Evolutionary conservation across 2,888 invertebrate genomes (phyloP), one percentile per base, ranked within the genome.

Genomic region (Allygus modestus): DNA sequence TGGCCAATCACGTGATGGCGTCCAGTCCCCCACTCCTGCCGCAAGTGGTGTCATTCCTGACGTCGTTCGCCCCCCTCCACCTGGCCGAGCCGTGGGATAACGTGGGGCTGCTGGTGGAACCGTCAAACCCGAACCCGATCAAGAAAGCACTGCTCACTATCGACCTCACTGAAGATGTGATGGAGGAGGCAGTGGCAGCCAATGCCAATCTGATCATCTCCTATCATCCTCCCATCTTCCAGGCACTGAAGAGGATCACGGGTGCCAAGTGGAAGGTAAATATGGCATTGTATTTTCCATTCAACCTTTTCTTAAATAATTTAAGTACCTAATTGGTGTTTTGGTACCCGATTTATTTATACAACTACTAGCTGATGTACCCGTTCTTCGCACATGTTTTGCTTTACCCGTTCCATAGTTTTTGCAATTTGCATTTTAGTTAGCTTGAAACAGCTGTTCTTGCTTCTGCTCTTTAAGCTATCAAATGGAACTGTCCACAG

Each of bases 211-310:
- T 98, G 91, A 97, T 99, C 84, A 92, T 99, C 84, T 95, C 97
- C 0, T 99, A 99, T 90, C 99, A 99, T 92, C 99, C 99, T n/a
- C 97, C 97, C 23, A 96, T 99, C 89, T 99, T 99, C 91, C 92
- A 93, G 17, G 94, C 97, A 7, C 88, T 99, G 82, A 98, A 97
- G 89, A 93, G 94, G 51, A 92, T 99, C 54, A 94, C 95, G 0
- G 91, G 90, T 82, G 88, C 88, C 23, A 90, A 90, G 15, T 94
- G 94, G 97, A 93, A 95, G 93, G 95, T 96, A 91, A 89, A 88
- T 46, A 87, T 85, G 28, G 26, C 51, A 46, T 58, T 84, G 71
- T 85, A 79, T 83, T 71, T 73, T 65, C 46, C 46, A 20, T 46
- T 81, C 5, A 31, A 0, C n/a, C n/a, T 54, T 5, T 54, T 17